Evolutionary conservation across 2,797 vertebrate species (phyloP).

Genomic region (Nannoperca obscura): DNA sequence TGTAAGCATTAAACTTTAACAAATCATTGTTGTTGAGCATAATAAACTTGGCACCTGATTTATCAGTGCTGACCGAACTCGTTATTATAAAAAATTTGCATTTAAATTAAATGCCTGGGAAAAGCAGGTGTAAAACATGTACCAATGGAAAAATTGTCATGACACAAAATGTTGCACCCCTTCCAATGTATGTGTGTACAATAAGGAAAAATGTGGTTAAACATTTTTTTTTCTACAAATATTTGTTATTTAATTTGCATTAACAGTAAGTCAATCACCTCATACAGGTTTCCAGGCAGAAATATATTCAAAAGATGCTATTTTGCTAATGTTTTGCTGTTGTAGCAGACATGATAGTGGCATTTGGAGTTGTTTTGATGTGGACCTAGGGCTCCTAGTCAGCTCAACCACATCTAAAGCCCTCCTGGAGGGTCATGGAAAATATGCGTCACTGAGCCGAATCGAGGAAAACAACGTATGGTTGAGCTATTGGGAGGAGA

Average conservation of each 20-base stretch:
- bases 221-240: no score
- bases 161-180: not conserved
- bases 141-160: not conserved
- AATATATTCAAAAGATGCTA: not conserved
- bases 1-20: no score
- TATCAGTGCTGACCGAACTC: no score
- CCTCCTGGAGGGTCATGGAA: slow-evolving; percentile 60
- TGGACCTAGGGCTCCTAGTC: slow-evolving; percentile 19
- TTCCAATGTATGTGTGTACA: no score
- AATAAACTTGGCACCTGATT: no score
- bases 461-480: slow-evolving; percentile 29
- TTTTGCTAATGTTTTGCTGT: slow-evolving; percentile 1
- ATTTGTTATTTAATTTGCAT: no score
- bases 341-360: not conserved
- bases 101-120: not conserved
- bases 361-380: slow-evolving; percentile 40
- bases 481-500: slow-evolving; percentile 19
- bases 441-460: slow-evolving; percentile 65
- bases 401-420: slow-evolving; percentile 52
- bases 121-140: not conserved
- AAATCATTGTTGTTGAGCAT: no score
- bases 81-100: no score
- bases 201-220: no score
- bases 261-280: no score
- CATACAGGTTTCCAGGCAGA: no score